Conservation (phyloP, 2,888 invertebrate genomes). For the Thera obeliscata region DNA sequence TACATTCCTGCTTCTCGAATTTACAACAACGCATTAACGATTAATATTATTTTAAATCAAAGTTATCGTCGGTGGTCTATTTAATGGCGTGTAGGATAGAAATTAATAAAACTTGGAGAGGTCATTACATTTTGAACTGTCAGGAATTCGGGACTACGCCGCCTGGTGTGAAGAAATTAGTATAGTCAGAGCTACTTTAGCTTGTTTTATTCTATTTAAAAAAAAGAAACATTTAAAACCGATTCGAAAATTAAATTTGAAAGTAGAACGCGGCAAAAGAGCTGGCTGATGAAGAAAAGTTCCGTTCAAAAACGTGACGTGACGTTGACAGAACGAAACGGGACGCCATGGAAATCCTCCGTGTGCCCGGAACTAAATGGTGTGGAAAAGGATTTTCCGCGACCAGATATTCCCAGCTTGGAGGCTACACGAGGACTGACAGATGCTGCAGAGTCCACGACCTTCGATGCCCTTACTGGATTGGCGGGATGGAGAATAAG, state of each 20-base stretch:
- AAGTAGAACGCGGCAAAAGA: slow-evolving; percentile 15
- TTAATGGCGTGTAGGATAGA: slow-evolving; percentile 44
- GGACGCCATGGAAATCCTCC: slow-evolving; percentile 86
- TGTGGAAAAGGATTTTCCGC: slow-evolving; percentile 95
- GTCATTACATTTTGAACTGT: slow-evolving; percentile 42
- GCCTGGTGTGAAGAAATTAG: slow-evolving; percentile 32
- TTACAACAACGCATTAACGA: slow-evolving; percentile 61
- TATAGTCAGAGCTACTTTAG: slow-evolving; percentile 3
- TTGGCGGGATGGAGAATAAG: slow-evolving; percentile 92
- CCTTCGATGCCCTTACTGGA: slow-evolving; percentile 92
- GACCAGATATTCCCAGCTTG: slow-evolving; percentile 91
- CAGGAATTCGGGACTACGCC: slow-evolving; percentile 27
- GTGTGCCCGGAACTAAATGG: slow-evolving; percentile 96
- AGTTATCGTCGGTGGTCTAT: slow-evolving; percentile 61
- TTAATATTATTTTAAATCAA: slow-evolving; percentile 55
- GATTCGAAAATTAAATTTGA: slow-evolving; percentile 4
- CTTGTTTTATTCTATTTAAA: not conserved
- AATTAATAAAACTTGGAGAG: slow-evolving; percentile 47
- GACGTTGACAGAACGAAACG: slow-evolving; percentile 70
- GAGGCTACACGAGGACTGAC: slow-evolving; percentile 91
- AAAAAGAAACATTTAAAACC: slow-evolving; percentile 9
- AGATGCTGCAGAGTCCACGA: slow-evolving; percentile 95
- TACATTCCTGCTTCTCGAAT: slow-evolving; percentile 43
- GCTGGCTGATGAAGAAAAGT: slow-evolving; percentile 37
- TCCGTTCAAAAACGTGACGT: slow-evolving; percentile 29